A percentile compares a stretch with the other conserved stretches of the same genome.
Conservation (phyloP, 2,888 invertebrate genomes). For the Drosophila sordidapex region DNA sequence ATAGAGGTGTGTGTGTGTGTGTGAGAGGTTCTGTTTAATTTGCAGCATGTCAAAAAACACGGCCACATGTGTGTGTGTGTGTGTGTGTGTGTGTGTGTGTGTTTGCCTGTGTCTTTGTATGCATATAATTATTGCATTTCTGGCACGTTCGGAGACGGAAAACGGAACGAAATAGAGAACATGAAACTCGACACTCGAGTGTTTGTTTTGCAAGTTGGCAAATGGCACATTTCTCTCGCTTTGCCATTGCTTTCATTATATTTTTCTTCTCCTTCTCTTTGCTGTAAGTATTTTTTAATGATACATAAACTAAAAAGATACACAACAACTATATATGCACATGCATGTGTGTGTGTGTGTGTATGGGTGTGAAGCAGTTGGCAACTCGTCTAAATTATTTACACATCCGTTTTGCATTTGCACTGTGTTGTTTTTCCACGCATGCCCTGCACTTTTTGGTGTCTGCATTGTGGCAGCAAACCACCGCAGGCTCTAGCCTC, state of each 20-base stretch:
- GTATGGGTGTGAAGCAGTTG: slow-evolving; percentile 28
- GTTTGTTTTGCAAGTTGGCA: slow-evolving; percentile 70
- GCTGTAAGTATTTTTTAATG: slow-evolving; percentile 78
- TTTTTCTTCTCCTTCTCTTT: slow-evolving; percentile 31
- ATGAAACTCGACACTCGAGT: slow-evolving; percentile 42
- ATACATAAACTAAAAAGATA: slow-evolving; percentile 80
- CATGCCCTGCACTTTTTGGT: slow-evolving; percentile 71
- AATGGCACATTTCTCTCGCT: slow-evolving; percentile 76
- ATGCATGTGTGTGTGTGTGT: slow-evolving; percentile 9
- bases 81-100: slow-evolving; percentile 36
- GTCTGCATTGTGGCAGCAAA: slow-evolving; percentile 61
- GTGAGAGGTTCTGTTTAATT: slow-evolving; percentile 68
- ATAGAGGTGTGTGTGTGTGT: slow-evolving; percentile 18
- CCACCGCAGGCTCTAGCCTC: slow-evolving; percentile 68
- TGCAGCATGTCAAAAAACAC: slow-evolving; percentile 79
- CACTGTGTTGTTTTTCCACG: slow-evolving; percentile 67
- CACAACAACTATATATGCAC: slow-evolving; percentile 46
- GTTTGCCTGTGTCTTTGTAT: slow-evolving; percentile 58
- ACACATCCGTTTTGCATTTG: slow-evolving; percentile 79
- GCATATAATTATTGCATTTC: slow-evolving; percentile 81
- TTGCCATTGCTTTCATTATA: slow-evolving; percentile 59
- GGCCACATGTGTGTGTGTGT: slow-evolving; percentile 37
- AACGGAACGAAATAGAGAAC: slow-evolving; percentile 36
- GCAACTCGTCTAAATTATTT: slow-evolving; percentile 80
- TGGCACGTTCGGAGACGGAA: slow-evolving; percentile 71